Evolutionary conservation across 2,888 invertebrate species (phyloP).

Genomic region (Trichopoda pennipes): DNA sequence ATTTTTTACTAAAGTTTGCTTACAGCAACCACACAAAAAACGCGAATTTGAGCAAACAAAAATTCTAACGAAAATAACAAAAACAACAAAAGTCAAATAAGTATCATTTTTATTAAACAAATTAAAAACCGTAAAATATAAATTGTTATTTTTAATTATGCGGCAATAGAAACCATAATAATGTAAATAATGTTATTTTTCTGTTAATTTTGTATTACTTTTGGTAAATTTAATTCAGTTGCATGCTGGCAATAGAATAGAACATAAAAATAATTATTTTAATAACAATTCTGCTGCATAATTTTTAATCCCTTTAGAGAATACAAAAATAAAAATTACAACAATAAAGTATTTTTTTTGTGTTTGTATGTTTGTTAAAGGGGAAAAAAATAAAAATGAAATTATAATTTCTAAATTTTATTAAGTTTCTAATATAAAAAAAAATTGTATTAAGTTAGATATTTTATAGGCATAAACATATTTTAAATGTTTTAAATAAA

Average conservation of each 20-base stretch:
- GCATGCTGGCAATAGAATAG: not conserved
- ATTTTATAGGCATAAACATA: no score
- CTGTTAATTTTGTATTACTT: constrained; percentile 25
- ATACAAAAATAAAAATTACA: not conserved
- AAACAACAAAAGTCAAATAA: not conserved
- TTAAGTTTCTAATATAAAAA: not conserved
- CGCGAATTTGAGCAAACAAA: no score
- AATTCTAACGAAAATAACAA: not conserved
- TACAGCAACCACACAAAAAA: not conserved
- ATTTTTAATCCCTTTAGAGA: constrained; percentile 11
- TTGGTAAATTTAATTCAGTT: constrained; percentile 32
- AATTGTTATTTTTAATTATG: constrained; percentile 65
- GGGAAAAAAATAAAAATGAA: not conserved
- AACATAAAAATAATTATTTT: constrained; percentile 19
- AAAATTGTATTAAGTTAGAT: no score
- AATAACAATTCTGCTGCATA: constrained; percentile 12
- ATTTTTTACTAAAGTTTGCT: not conserved
- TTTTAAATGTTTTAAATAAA: no score
- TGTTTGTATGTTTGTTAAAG: no score
- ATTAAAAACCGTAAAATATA: constrained; percentile 64
- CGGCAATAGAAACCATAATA: constrained; percentile 61
- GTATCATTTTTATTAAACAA: constrained; percentile 55
- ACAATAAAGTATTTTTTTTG: no score
- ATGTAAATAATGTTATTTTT: constrained; percentile 41
- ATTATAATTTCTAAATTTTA: not conserved